Base-by-base conservation (phyloP, 2,113 vertebrate species). In the Opisthocomus hoazin region DNA sequence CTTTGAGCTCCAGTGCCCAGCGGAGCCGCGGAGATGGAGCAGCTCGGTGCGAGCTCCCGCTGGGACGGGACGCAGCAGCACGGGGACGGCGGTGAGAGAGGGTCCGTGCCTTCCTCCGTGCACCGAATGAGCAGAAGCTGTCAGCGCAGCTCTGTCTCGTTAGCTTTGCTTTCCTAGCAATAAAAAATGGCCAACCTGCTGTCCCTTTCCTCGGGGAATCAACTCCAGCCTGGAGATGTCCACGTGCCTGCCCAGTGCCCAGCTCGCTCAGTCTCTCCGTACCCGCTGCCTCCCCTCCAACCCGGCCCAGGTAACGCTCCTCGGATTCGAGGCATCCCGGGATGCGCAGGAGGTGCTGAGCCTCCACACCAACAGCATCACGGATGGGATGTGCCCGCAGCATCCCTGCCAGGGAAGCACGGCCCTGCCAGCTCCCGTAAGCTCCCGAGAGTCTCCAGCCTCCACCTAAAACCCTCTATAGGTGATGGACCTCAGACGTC, bases 341-440 rank as follows among this genome's bases (percentile, higher is more conserved):
- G 66, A 46, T 20, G 54, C 4, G 0, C 15, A 2, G 4, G 50
- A 12, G 6, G 18, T 5, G 19, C 63, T 0, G 0, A 84, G 37
- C 58, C 34, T 50, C 69, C 64, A 15, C 14, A 37, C 32, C 87
- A 34, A 3, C 27, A 39, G 63, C 30, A 3, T 1, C 43, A 11
- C 39, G 36, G 30, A 11, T 1, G 3, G 60, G 56, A 60, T 17
- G 53, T 10, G 30, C 30, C 24, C 64, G 0, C 65, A 48, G 39
- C 58, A 34, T 29, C 53, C 53, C 46, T 57, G 54, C 20, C 29
- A 1, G 0, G 50, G 10, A 34, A 34, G 6, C 69, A 54, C 0
- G 0, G 20, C 17, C n/a, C 43, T 73, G 18, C 65, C 83, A 66
- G 39, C 73, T 53, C 51, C 43, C 5, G 9, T 14, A 4, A 19